phyloP scores from a whole-genome alignment of 2,797 vertebrate genomes.

The Siniperca obscura region DNA sequence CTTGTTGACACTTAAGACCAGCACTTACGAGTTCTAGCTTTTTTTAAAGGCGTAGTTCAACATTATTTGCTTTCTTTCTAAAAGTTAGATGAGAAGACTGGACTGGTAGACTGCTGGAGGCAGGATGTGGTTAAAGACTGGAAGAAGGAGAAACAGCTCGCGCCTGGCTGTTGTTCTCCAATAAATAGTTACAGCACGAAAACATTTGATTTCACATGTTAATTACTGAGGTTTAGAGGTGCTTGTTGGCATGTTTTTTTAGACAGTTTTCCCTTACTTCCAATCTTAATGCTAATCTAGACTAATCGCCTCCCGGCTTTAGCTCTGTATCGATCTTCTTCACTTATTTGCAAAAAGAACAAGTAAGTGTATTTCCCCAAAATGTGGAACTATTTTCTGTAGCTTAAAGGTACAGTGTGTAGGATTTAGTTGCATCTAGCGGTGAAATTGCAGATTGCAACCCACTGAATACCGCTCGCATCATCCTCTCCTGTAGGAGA shows the following conservation, averaged over 20 bases:
- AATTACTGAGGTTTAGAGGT: slow-evolving; percentile 3
- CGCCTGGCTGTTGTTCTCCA: neutral
- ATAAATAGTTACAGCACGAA: neutral
- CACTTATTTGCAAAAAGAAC: neutral
- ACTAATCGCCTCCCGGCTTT: neutral
- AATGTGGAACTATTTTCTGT: too few species aligned
- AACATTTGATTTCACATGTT: neutral
- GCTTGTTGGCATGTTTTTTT: neutral
- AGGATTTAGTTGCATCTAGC: too few species aligned
- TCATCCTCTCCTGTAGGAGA: too few species aligned
- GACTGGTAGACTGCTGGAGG: neutral
- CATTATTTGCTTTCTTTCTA: neutral
- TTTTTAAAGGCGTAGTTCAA: neutral
- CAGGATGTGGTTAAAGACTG: neutral
- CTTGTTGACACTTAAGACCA: neutral
- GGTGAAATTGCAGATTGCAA: too few species aligned
- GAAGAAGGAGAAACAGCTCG: neutral
- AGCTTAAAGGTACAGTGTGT: too few species aligned
- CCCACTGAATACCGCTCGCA: too few species aligned
- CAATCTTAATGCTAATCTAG: too few species aligned
- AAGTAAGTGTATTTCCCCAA: too few species aligned
- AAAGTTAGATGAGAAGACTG: neutral
- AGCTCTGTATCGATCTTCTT: neutral
- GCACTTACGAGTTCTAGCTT: neutral
- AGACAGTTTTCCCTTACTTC: neutral